phyloP scores from a whole-genome alignment of 2,888 invertebrate species.

The Drosophila meridiana region DNA sequence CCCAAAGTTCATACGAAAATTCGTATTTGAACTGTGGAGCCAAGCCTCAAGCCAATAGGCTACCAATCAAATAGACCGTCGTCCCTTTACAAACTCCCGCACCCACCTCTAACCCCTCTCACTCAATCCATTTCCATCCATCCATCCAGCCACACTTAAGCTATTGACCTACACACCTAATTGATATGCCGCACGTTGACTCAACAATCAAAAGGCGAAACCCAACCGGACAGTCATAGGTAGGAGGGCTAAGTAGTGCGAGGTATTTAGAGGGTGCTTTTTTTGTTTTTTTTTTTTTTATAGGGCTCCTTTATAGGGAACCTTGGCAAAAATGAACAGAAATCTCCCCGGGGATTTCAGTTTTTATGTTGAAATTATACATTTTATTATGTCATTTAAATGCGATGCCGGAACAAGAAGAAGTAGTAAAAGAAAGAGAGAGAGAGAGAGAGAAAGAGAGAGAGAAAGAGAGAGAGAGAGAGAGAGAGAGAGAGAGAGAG shows the following conservation, averaged over 20 bases:
- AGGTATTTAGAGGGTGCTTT: slow-evolving; percentile 3
- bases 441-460: too few relatives aligned
- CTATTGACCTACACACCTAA: slow-evolving; percentile 73
- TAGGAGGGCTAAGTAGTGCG: background rate
- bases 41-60: slow-evolving; percentile 27
- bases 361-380: slow-evolving; percentile 76
- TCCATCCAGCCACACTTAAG: slow-evolving; percentile 44
- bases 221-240: slow-evolving; percentile 11
- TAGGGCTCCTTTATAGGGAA: background rate
- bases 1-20: slow-evolving; percentile 19
- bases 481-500: background rate
- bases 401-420: slow-evolving; percentile 45
- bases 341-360: slow-evolving; percentile 64
- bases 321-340: slow-evolving; percentile 17
- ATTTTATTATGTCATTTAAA: slow-evolving; percentile 75
- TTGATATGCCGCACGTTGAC: slow-evolving; percentile 68
- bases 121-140: background rate
- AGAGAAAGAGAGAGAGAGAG: too few relatives aligned
- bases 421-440: background rate
- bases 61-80: slow-evolving; percentile 8
- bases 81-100: background rate
- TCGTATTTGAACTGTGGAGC: slow-evolving; percentile 20
- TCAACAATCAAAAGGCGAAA: slow-evolving; percentile 57
- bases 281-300: background rate
- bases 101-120: background rate